A percentile compares a stretch with the other conserved stretches of the same genome.
Evolutionary conservation across 2,113 vertebrate genomes (phyloP).

Genomic region (Syrmaticus mikado): DNA sequence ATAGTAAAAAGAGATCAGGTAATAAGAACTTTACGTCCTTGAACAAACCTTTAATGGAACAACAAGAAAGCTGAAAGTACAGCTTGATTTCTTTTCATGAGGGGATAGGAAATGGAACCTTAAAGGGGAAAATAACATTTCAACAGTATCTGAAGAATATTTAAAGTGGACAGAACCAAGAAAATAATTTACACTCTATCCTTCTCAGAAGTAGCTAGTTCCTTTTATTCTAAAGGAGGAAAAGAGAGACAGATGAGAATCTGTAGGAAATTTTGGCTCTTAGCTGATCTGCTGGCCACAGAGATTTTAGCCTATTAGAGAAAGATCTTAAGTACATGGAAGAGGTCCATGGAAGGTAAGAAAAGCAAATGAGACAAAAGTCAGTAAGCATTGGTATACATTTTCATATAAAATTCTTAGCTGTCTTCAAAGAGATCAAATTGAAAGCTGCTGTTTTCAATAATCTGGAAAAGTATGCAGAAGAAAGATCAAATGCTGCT

Average conservation of each 20-base stretch:
- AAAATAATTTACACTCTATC: background rate
- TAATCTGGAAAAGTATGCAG: conserved; percentile 20
- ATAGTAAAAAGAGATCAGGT: background rate
- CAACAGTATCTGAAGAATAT: background rate
- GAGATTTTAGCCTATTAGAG: background rate
- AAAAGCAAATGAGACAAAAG: background rate
- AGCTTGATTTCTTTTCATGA: background rate
- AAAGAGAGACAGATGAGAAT: background rate
- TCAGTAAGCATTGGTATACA: background rate
- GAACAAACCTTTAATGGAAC: background rate
- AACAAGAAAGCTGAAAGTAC: background rate
- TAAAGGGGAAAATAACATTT: background rate
- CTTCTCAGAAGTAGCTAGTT: background rate
- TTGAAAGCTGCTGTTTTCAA: background rate
- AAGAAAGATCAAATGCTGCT: conserved; percentile 33
- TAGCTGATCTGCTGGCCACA: background rate
- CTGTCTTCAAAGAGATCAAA: background rate
- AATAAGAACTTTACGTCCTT: background rate
- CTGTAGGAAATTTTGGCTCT: background rate
- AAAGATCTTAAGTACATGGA: background rate
- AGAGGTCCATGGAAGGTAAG: background rate
- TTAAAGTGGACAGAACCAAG: background rate
- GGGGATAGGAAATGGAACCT: background rate
- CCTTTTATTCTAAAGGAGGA: background rate
- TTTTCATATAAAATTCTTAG: background rate